A percentile compares a stretch with the other conserved stretches of the same genome.
phyloP scores from a whole-genome alignment of 2,888 invertebrate species.

The Cinara cedri region DNA sequence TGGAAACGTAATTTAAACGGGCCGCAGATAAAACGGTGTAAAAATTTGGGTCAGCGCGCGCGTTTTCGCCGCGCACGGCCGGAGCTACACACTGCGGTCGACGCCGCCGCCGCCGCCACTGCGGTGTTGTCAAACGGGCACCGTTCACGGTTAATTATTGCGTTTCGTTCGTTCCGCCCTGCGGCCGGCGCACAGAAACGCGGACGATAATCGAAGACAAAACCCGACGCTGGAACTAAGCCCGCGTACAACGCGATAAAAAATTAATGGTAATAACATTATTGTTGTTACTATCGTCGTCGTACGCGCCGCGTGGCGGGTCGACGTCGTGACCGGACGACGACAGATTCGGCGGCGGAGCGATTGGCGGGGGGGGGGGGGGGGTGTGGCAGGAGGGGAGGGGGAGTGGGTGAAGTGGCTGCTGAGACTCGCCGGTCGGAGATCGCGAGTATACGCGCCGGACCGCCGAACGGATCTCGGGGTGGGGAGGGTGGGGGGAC shows the following conservation, averaged over 20 bases:
- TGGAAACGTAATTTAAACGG: not conserved
- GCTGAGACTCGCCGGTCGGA: too few species aligned
- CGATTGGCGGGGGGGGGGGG: too few species aligned
- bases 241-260: not conserved
- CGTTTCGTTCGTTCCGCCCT: not conserved
- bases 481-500: too few species aligned
- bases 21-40: not conserved
- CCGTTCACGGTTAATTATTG: not conserved
- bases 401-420: too few species aligned
- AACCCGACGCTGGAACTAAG: not conserved
- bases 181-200: too few species aligned
- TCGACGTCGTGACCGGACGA: too few species aligned
- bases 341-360: too few species aligned
- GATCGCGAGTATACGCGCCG: too few species aligned
- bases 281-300: not conserved
- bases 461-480: too few species aligned
- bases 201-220: not conserved
- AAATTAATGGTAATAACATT: not conserved
- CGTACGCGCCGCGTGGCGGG: too few species aligned
- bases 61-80: not conserved
- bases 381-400: too few species aligned
- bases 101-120: not conserved
- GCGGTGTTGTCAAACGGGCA: not conserved
- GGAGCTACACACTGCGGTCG: not conserved
- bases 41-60: constrained; percentile 4